Evolutionary conservation across 2,113 vertebrate genomes (phyloP), one percentile per base, ranked within the genome.

Genomic region (Zosterops pallidus): DNA sequence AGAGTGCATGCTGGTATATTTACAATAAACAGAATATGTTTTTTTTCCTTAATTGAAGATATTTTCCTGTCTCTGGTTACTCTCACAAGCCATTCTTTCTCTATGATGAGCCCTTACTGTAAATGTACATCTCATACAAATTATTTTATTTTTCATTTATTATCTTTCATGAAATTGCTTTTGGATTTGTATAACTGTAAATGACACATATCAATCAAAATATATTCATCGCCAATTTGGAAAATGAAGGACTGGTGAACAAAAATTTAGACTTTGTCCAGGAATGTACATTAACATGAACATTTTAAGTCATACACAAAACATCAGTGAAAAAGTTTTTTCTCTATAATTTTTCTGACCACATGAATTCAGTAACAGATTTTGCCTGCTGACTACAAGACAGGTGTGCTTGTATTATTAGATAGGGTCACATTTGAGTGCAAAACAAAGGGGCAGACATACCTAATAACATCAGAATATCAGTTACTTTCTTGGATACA

Each of bases 361-460:
- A 14, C 5, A 3, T 52, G 25, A 56, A 71, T n/a, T 41, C 46
- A 62, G 20, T 57, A 52, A 47, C 3, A 70, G 12, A 56, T 63
- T 62, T 57, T 37, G n/a, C 9, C 4, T 62, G 5, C 11, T 37
- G 50, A 79, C 39, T 83, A 35, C 12, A 62, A 47, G 23, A 57
- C 4, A 41, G 1, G 0, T 4, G 1, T 50, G 21, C 11, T 69
- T 64, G 5, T 23, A 47, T 47, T 20, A 47, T 56, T 6, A 62
- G 14, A 16, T 8, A 42, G 11, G 6, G 20, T 56, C 4, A 83
- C 52, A 59, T 76, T 0, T 74, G 9, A 52, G 7, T 47, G 10
- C 1, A 0, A 10, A 79, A 9, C 11, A 46, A 56, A 74, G 46
- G 9, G 10, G 2, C 6, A 37, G 14, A 70, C 12, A 31, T 8